These are phyloP conservation scores for Rugalucina vietnamica DNA, from an alignment of 2,888 invertebrate species.

Conservation along the genomic window DNA sequence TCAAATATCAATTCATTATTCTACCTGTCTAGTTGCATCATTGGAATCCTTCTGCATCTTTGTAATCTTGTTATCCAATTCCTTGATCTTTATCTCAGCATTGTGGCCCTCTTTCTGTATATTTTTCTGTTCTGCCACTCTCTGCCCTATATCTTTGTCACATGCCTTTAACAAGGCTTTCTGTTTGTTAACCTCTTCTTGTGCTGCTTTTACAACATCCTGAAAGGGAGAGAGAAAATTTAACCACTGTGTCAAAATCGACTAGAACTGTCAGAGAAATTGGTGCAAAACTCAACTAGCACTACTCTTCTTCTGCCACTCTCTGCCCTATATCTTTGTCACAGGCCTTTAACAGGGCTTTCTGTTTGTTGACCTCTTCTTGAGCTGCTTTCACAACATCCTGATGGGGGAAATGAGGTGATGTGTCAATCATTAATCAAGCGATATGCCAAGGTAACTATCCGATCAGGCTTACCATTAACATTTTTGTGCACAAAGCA, in stretches of 20 bases:
- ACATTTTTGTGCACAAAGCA: too few relatives aligned
- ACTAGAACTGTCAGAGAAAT: background rate
- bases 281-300: background rate
- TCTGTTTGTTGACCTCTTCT: constrained; percentile 80
- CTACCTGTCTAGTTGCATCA: constrained; percentile 85
- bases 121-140: constrained; percentile 71
- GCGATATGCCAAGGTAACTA: background rate
- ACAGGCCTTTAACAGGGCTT: constrained; percentile 79
- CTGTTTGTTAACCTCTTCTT: constrained; percentile 80
- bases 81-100: constrained; percentile 83
- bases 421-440: background rate
- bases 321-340: constrained; percentile 81
- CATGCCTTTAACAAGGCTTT: constrained; percentile 80
- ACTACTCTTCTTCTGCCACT: constrained; percentile 69
- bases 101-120: constrained; percentile 78
- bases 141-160: constrained; percentile 81
- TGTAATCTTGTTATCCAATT: constrained; percentile 84
- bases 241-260: background rate
- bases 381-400: constrained; percentile 79
- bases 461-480: too few relatives aligned
- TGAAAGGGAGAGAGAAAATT: constrained; percentile 40
- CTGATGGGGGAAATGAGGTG: constrained; percentile 64
- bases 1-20: too few relatives aligned
- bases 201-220: constrained; percentile 78
- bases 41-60: constrained; percentile 86